Base-by-base conservation (phyloP, 2,797 vertebrate genomes). In the Sebastes iracundus region DNA sequence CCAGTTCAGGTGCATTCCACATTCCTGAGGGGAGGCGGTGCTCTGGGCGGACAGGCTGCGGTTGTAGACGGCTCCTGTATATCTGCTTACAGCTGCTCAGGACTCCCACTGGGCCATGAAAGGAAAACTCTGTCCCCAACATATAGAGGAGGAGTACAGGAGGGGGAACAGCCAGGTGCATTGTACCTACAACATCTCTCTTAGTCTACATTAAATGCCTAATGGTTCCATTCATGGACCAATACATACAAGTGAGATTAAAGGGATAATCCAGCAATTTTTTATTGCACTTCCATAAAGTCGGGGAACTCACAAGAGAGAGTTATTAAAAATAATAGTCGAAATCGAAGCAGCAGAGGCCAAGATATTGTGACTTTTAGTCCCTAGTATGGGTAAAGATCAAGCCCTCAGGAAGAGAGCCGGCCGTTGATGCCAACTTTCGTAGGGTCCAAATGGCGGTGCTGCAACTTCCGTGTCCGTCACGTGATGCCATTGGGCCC, bases 1-100 rank as follows among this genome's bases (percentile, higher is more conserved):
- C 87, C 71, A 75, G 87, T 84, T 90, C 86, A 87, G 92, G 91
- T 94, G 82, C 82, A 79, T 90, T 88, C 89, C 84, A 81, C 91
- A 93, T 91, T 93, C 88, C 83, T 88, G 65, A 32, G 9, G 5
- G 72, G 59, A 90, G 90, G 91, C 79, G 69, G 84, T 42, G 77
- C 11, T n/a, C 2, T 8, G 64, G 65, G 70, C 65, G 68, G 68
- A 64, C 68, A 35, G 70, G 77, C 32, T 53, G 5, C 18, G 12
- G 11, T n/a, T 11, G 60, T 1, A 22, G 20, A 23, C 30, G 20
- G 32, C 52, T 11, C 27, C 0, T 61, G 49, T 35, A 35, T 85
- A 35, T 85, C 79, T 80, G 60, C 75, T 85, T 80, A 77, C 83
- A 85, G 38, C 14, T 23, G 38, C 14, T 14, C 42, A 7, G 42